phyloP scores from a whole-genome alignment of 2,888 invertebrate genomes.

The Melitaea athalia region DNA sequence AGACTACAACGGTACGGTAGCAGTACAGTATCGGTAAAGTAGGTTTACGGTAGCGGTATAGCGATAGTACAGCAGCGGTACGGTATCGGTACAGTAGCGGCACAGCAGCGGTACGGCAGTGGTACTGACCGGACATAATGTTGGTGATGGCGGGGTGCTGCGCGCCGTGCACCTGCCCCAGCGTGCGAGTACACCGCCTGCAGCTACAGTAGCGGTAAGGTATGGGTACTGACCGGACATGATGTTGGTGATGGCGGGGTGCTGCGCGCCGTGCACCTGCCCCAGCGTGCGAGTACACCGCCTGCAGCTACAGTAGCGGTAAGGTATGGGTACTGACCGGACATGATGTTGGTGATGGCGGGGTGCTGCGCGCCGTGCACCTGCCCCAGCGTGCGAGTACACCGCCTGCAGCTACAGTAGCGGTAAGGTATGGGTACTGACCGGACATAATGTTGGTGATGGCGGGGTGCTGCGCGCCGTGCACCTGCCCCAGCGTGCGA shows the following conservation, averaged over 20 bases:
- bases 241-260: slow-evolving; percentile 78
- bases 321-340: slow-evolving; percentile 58
- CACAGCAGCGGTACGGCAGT: too few relatives aligned
- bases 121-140: slow-evolving; percentile 69
- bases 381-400: slow-evolving; percentile 75
- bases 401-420: slow-evolving; percentile 73
- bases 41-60: too few relatives aligned
- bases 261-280: slow-evolving; percentile 69
- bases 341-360: slow-evolving; percentile 79
- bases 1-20: too few relatives aligned
- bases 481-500: slow-evolving; percentile 74
- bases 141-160: slow-evolving; percentile 78
- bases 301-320: slow-evolving; percentile 63
- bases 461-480: slow-evolving; percentile 71
- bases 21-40: too few relatives aligned
- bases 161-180: slow-evolving; percentile 67
- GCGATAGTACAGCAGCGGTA: too few relatives aligned
- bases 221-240: slow-evolving; percentile 67
- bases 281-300: slow-evolving; percentile 76
- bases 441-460: slow-evolving; percentile 79
- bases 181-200: slow-evolving; percentile 78
- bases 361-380: slow-evolving; percentile 71
- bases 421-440: slow-evolving; percentile 42
- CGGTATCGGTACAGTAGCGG: too few relatives aligned
- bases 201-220: slow-evolving; percentile 53